Percentiles rank a stretch among this genome's conserved stretches.
Conservation (phyloP, 2,888 invertebrate genomes). For the Macrosiphum euphorbiae region DNA sequence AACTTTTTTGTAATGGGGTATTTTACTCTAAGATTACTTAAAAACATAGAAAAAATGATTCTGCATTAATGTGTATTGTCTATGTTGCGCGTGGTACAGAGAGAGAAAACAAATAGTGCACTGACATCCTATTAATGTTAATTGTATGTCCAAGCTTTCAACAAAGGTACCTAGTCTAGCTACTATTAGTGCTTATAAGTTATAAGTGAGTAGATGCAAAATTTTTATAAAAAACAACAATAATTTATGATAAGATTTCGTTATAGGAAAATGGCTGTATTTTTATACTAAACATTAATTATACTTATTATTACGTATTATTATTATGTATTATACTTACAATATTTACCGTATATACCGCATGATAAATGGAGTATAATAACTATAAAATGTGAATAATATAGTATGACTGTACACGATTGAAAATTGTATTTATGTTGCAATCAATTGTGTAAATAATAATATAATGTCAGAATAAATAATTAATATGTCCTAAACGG, state of each 20-base stretch:
- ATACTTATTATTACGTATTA: too few species aligned
- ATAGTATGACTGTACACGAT: background rate
- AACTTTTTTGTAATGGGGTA: too few species aligned
- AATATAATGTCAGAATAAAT: background rate
- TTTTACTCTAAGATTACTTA: too few species aligned
- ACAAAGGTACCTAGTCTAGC: background rate
- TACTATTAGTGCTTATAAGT: too few species aligned
- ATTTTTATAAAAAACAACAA: background rate
- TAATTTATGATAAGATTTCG: background rate
- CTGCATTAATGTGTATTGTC: too few species aligned
- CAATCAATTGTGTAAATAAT: background rate
- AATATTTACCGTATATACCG: background rate
- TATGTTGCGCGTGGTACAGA: too few species aligned
- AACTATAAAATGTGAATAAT: background rate
- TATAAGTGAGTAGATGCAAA: background rate
- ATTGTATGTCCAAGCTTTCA: background rate
- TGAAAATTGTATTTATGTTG: background rate
- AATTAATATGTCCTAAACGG: background rate
- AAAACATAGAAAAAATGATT: too few species aligned
- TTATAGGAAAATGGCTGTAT: too few species aligned
- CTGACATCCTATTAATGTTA: background rate
- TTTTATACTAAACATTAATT: background rate
- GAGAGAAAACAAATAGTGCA: too few species aligned
- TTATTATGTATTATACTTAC: too few species aligned
- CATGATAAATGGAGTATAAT: too few species aligned